Evolutionary conservation across 35 echinoderm and acorn worm species (phyloP).

Genomic region (Heliocidaris erythrogramma): DNA sequence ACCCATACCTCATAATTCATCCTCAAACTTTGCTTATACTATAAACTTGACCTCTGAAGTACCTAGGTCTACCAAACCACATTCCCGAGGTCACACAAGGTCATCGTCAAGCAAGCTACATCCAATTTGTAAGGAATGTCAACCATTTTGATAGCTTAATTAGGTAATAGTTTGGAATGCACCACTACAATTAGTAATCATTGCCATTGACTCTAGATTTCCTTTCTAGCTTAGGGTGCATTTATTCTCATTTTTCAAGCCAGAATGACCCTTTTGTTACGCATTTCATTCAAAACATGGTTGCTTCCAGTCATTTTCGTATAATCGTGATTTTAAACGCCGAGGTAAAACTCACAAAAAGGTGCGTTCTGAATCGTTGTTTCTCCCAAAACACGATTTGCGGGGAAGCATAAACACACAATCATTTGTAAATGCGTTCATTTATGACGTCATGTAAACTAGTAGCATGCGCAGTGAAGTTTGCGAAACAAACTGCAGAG

Average conservation of each 20-base stretch:
- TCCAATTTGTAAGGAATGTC: neutral
- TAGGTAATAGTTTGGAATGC: conserved; percentile 10
- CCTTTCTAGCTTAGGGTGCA: neutral
- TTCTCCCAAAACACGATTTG: too few relatives aligned
- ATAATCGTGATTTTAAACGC: too few relatives aligned
- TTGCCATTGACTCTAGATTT: neutral
- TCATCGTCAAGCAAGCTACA: neutral
- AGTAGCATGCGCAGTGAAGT: too few relatives aligned
- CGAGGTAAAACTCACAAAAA: too few relatives aligned
- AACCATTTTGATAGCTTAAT: conserved; percentile 18
- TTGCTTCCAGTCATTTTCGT: too few relatives aligned
- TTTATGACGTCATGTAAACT: too few relatives aligned
- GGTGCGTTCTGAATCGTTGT: too few relatives aligned
- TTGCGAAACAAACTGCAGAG: too few relatives aligned
- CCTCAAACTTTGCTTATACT: neutral
- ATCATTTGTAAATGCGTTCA: too few relatives aligned
- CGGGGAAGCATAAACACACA: too few relatives aligned
- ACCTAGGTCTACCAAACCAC: neutral
- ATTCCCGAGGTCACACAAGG: neutral
- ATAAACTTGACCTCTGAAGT: neutral
- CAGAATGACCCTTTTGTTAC: too few relatives aligned
- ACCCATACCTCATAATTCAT: neutral
- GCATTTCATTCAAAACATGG: too few relatives aligned
- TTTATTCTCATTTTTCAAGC: neutral
- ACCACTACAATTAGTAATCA: neutral